Base-by-base conservation (phyloP, 2,797 vertebrate genomes). In the Peromyscus eremicus region DNA sequence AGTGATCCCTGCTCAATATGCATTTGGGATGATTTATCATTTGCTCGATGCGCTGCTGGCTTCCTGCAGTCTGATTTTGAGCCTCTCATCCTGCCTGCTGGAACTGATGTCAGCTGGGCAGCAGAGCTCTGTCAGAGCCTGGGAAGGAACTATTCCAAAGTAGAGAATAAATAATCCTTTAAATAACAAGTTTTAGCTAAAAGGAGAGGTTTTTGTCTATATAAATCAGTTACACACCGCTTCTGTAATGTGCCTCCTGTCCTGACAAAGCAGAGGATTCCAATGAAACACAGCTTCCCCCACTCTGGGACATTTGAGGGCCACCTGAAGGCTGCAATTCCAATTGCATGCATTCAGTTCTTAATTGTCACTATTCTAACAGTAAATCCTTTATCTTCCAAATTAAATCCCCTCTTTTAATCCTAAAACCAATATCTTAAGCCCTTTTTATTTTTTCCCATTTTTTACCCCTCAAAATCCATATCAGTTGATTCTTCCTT, bases 381-480 rank as follows among this genome's bases (percentile, higher is more conserved):
- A 85, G 46, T 66, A 93, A 97, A 97, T 77, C 94, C 91, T 70
- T 97, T 96, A 92, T 97, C 94, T 97, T 89, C 91, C 89, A 89
- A 97, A 96, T 96, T 95, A 97, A 97, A 97, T 95, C 95, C 80
- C 73, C 83, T 62, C 49, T 91, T 92, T 94, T 91, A 97, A 96
- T 96, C 96, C 95, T 93, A 94, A 98, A 97, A 94, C 96, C 97
- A 96, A 94, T 94, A 97, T 83, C 95, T 89, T 95, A 96, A 94
- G 68, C 95, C 73, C 71, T 88, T 94, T 96, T 88, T 93, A 37
- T 92, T 96, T 96, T 95, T 95, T 71, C 73, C 81, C 75, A 82
- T 84, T 91, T 71, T 60, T 71, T 83, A 12, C 43, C 40, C 80
- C 82, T 97, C 71, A 90, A 97, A 97, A 97, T 96, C 93, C 55